phyloP scores from a whole-genome alignment of 2,797 vertebrate genomes.

The Gymnocypris eckloni region DNA sequence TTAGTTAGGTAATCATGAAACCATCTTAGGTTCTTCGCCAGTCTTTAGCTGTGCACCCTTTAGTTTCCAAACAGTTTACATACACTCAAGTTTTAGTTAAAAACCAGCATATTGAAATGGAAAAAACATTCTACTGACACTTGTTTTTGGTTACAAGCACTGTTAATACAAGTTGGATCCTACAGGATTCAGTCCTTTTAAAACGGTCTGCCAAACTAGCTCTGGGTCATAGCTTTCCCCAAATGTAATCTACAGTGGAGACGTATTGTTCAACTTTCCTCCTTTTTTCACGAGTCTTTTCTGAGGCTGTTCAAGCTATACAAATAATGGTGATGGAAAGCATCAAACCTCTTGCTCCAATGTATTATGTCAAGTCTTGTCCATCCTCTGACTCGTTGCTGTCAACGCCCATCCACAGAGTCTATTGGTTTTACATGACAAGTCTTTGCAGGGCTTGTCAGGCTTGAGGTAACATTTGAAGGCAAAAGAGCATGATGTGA shows the following conservation, averaged over 20 bases:
- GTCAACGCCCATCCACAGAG: conserved; percentile 75
- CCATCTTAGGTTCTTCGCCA: conserved; percentile 74
- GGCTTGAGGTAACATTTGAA: conserved; percentile 94
- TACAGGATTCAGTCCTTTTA: conserved; percentile 93
- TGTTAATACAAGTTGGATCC: conserved; percentile 98
- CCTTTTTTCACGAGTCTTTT: conserved; percentile 80
- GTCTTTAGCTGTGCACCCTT: conserved; percentile 74
- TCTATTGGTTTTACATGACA: conserved; percentile 89
- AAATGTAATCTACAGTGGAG: conserved; percentile 29
- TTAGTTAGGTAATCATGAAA: conserved; percentile 81
- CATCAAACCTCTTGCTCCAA: conserved; percentile 45
- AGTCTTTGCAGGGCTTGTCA: conserved; percentile 89
- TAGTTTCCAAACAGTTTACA: conserved; percentile 71
- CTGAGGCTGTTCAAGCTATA: conserved; percentile 88
- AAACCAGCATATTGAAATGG: conserved; percentile 93
- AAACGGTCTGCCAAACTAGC: conserved; percentile 81
- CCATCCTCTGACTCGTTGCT: conserved; percentile 48
- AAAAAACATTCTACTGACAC: conserved; percentile 94
- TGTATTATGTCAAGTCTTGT: conserved; percentile 52
- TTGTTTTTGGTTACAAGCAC: conserved; percentile 99
- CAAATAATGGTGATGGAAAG: conserved; percentile 85
- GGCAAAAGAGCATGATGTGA: conserved; percentile 71
- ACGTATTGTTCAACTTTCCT: conserved; percentile 37
- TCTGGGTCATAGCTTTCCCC: conserved; percentile 41
- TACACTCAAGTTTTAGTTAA: conserved; percentile 74